Evolutionary conservation across 2,797 vertebrate genomes (phyloP), one percentile per base, ranked within the genome.

Genomic region (Alcedo atthis): DNA sequence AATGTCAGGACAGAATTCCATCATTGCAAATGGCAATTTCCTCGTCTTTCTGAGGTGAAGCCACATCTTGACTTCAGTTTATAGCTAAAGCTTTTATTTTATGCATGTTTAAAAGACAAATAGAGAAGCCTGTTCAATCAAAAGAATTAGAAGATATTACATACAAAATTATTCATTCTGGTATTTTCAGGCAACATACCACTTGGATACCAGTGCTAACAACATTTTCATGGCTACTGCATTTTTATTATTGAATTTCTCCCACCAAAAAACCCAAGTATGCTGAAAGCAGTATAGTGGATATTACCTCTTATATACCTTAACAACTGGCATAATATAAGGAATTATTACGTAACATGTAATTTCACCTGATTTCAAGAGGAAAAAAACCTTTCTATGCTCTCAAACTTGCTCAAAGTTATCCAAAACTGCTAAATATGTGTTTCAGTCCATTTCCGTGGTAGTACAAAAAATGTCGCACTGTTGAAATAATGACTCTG

Each of bases 1-100:
- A 75, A 58, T 32, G 42, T 30, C 14, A 78, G 53, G 87, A 88
- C 81, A 54, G 91, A 93, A 80, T 53, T 81, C 35, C 76, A 94
- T 43, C 30, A 76, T 13, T 30, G 25, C 49, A 51, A n/a, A 48
- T 86, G 61, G 53, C n/a, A 70, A 77, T 81, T 54, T 87, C 78
- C 33, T 88, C 45, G 53, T 46, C 62, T 94, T 92, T 74, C 83
- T 62, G 51, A 78, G 64, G 64, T 54, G 43, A 78, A 91, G 58
- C 8, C 55, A 74, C 59, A 85, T 22, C 28, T 66, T 61, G 6
- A 48, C 37, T 90, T 73, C 33, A 12, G 25, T 70, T 92, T 82
- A 68, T 69, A 91, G 21, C 63, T 42, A 35, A 5, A 12, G 37
- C 55, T 66, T 73, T 93, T 40, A 43, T 69, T 9, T 75, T 64